A percentile compares a stretch with the other conserved stretches of the same genome.
These are phyloP conservation scores for Cryptotermes secundus DNA, from an alignment of 1,140 invertebrate species.

Conservation along the genomic window DNA sequence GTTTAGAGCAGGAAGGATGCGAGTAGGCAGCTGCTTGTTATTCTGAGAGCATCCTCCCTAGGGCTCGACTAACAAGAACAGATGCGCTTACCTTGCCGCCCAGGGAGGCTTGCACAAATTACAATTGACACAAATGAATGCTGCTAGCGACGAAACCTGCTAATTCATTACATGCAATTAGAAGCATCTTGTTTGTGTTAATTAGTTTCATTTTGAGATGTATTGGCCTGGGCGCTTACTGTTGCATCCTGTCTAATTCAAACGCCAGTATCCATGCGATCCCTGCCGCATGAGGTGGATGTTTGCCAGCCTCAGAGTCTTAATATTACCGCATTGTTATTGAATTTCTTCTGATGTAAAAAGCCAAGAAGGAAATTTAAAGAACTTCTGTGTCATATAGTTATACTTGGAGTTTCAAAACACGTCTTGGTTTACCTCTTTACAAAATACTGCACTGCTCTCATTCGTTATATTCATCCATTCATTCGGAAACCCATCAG, in stretches of 20 bases:
- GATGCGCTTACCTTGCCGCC: neutral
- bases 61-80: neutral
- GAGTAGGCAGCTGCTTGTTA: neutral
- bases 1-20: neutral
- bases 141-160: neutral
- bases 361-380: no score
- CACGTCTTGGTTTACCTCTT: no score
- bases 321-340: no score
- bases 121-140: slow-evolving; percentile 14
- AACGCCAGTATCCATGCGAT: neutral
- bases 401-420: no score
- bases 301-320: no score
- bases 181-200: slow-evolving; percentile 11
- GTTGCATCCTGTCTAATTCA: neutral
- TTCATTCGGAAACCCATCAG: no score
- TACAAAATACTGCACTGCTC: no score
- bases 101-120: neutral
- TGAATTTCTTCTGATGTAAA: no score
- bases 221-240: neutral
- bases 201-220: slow-evolving; percentile 1
- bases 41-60: neutral
- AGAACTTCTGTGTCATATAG: no score
- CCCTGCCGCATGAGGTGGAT: no score
- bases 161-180: slow-evolving; percentile 15
- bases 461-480: no score